A percentile compares a stretch with the other conserved stretches of the same genome.
Evolutionary conservation across 2,113 vertebrate species (phyloP).

Genomic region (Hippocampus mohnikei): DNA sequence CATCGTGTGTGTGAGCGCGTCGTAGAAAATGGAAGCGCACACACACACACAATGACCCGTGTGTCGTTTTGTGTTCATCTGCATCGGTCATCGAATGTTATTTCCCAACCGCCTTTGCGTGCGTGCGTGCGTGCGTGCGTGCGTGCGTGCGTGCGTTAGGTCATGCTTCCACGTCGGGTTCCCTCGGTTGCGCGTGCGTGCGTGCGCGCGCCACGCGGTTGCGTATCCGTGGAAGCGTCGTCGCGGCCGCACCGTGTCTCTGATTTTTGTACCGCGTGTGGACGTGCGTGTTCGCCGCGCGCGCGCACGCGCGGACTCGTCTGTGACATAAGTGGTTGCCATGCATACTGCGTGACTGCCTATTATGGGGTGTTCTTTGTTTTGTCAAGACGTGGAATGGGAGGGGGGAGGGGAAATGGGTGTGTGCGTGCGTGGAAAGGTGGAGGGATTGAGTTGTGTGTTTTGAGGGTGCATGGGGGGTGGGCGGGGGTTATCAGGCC

Average conservation of each 20-base stretch:
- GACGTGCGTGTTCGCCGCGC: slow-evolving; percentile 24
- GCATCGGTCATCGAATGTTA: not conserved
- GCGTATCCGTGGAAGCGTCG: not conserved
- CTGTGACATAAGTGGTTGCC: slow-evolving; percentile 72
- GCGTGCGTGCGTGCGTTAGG: not conserved
- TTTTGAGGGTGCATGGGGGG: slow-evolving; percentile 2
- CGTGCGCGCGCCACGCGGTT: not conserved
- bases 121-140: not conserved
- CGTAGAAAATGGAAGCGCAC: not conserved
- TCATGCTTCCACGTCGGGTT: not conserved
- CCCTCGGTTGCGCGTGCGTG: not conserved
- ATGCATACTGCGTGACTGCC: slow-evolving; percentile 66
- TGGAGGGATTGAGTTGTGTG: slow-evolving; percentile 20
- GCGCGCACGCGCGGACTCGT: slow-evolving; percentile 33
- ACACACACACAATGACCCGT: not conserved
- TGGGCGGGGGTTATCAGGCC: slow-evolving; percentile 9
- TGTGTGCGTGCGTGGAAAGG: slow-evolving; percentile 27
- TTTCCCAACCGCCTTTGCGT: not conserved
- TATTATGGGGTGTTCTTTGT: slow-evolving; percentile 79
- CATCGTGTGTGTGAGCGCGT: not conserved
- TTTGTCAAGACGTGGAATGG: slow-evolving; percentile 71
- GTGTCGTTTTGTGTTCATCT: not conserved
- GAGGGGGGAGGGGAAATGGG: slow-evolving; percentile 57
- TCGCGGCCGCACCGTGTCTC: not conserved
- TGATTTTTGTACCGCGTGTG: slow-evolving; percentile 3